Percentiles rank a stretch among this genome's conserved stretches.
phyloP scores from a whole-genome alignment of 2,797 vertebrate genomes.

The Decapterus maruadsi region DNA sequence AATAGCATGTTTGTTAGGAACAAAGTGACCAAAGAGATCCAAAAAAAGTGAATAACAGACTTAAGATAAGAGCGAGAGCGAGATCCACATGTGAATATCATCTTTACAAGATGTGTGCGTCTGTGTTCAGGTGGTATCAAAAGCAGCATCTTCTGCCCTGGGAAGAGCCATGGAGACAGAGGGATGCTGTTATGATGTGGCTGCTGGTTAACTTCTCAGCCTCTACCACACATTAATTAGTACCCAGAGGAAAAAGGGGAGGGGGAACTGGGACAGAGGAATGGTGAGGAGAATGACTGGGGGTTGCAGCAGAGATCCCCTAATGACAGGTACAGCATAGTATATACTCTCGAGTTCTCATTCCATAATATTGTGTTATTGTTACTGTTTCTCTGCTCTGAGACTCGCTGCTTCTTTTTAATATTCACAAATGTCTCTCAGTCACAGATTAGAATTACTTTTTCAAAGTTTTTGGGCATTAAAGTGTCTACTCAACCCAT shows the following conservation, averaged over 20 bases:
- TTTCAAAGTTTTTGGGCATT: slow-evolving; percentile 4
- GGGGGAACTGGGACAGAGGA: slow-evolving; percentile 51
- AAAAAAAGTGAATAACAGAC: neutral
- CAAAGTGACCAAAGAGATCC: too few relatives aligned
- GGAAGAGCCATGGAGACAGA: slow-evolving; percentile 65
- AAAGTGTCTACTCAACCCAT: neutral
- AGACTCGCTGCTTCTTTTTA: slow-evolving; percentile 9
- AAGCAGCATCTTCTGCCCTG: slow-evolving; percentile 52
- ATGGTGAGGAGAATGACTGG: slow-evolving; percentile 44
- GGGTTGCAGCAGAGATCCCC: slow-evolving; percentile 53
- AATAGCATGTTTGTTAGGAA: too few relatives aligned
- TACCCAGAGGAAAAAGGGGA: slow-evolving; percentile 75
- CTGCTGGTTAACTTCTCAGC: slow-evolving; percentile 65
- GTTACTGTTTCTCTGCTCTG: slow-evolving; percentile 13
- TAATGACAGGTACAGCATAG: slow-evolving; percentile 42
- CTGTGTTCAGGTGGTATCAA: slow-evolving; percentile 53
- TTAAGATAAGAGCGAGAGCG: neutral
- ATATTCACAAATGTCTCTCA: slow-evolving; percentile 16
- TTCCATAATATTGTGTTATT: slow-evolving; percentile 31
- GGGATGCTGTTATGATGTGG: slow-evolving; percentile 38
- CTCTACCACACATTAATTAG: slow-evolving; percentile 79
- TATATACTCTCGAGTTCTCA: slow-evolving; percentile 49
- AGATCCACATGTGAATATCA: slow-evolving; percentile 14
- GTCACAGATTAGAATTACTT: slow-evolving; percentile 15
- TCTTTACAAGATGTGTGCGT: neutral